Evolutionary conservation across 1,140 invertebrate species (phyloP).

Genomic region (Fopius arisanus): DNA sequence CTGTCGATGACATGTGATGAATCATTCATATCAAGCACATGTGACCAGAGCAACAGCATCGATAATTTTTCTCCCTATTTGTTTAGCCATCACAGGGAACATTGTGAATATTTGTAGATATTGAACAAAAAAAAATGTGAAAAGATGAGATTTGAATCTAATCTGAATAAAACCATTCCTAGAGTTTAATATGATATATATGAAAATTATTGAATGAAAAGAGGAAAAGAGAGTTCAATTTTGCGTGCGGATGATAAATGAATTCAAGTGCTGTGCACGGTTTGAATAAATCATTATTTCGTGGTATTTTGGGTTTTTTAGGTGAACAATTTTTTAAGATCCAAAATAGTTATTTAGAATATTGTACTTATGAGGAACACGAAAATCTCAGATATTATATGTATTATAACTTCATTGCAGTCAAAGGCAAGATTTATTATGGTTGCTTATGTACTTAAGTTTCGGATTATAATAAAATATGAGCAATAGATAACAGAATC

Average conservation of each 20-base stretch:
- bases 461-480: neutral
- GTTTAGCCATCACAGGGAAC: constrained; percentile 8
- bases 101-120: constrained; percentile 33
- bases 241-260: constrained; percentile 20
- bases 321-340: neutral
- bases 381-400: neutral
- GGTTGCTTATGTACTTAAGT: neutral
- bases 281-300: constrained; percentile 20
- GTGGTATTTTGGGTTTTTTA: neutral
- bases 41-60: neutral
- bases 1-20: neutral
- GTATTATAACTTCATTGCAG: neutral
- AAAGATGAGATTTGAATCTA: neutral
- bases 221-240: constrained; percentile 1
- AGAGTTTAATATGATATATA: constrained; percentile 4
- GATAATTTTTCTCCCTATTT: constrained; percentile 11
- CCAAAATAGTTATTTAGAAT: neutral
- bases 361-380: neutral
- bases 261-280: constrained; percentile 24
- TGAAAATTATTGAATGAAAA: constrained; percentile 1
- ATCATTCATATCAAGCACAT: neutral
- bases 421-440: neutral
- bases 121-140: constrained; percentile 21
- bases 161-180: constrained; percentile 6
- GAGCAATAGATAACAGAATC: neutral